A percentile compares a stretch with the other conserved stretches of the same genome.
phyloP scores from a whole-genome alignment of 2,113 vertebrate genomes.

The Apodemus sylvaticus region DNA sequence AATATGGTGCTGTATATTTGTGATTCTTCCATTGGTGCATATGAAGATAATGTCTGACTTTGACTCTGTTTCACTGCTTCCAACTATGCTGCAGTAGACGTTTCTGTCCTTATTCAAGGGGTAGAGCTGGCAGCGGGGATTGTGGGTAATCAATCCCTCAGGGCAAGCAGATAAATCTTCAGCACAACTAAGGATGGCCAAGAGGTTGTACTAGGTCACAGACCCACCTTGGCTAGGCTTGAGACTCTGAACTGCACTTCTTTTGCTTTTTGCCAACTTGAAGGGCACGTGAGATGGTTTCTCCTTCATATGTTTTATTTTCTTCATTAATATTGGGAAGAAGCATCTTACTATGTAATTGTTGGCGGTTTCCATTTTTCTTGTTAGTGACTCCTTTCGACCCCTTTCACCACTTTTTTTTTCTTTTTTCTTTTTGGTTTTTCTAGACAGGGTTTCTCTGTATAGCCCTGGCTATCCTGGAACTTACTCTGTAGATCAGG shows the following conservation, averaged over 20 bases:
- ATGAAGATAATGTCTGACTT: background rate
- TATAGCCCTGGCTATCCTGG: too few relatives aligned
- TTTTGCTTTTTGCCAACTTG: background rate
- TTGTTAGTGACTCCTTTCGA: background rate
- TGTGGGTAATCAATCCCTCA: background rate
- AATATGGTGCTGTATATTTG: background rate
- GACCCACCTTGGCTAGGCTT: background rate
- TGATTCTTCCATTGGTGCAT: background rate
- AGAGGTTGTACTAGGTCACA: background rate
- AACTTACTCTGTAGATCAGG: too few relatives aligned
- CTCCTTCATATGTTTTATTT: background rate
- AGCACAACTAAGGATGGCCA: background rate
- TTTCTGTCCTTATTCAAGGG: background rate
- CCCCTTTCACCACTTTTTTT: background rate
- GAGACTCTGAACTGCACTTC: background rate
- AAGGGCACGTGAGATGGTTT: background rate
- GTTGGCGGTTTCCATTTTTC: background rate
- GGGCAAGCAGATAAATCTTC: background rate
- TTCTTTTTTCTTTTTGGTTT: background rate
- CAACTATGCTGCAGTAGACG: background rate
- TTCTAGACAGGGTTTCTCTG: too few relatives aligned
- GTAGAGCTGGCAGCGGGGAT: background rate
- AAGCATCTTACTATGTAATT: background rate
- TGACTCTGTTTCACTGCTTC: constrained; percentile 12
- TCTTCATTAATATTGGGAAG: background rate